phyloP scores from a whole-genome alignment of 1,140 invertebrate species.

The Drosophila pruinosa region DNA sequence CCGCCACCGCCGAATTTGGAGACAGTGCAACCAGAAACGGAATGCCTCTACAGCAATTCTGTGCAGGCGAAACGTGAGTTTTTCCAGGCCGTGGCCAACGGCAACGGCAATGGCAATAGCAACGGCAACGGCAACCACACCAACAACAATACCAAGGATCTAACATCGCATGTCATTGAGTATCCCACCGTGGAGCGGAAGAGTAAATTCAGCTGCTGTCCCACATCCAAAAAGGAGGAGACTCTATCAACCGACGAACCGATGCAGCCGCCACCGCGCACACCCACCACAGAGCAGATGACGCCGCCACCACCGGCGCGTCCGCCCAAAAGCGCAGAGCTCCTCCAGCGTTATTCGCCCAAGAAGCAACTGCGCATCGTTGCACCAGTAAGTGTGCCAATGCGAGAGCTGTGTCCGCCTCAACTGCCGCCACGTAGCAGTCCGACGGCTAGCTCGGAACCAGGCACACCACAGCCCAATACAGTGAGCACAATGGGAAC shows the following conservation, averaged over 20 bases:
- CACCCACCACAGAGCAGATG: slow-evolving; percentile 83
- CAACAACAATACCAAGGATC: slow-evolving; percentile 15
- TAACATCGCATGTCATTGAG: slow-evolving; percentile 84
- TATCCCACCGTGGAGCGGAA: slow-evolving; percentile 87
- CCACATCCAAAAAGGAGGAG: slow-evolving; percentile 84
- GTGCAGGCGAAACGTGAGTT: slow-evolving; percentile 68
- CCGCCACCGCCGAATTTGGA: slow-evolving; percentile 88
- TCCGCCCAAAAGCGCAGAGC: slow-evolving; percentile 85
- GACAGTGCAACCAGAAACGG: slow-evolving; percentile 53
- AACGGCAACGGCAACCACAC: neutral
- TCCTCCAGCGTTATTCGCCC: slow-evolving; percentile 77
- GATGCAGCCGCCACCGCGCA: slow-evolving; percentile 84
- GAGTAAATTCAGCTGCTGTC: slow-evolving; percentile 87
- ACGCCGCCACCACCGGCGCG: slow-evolving; percentile 83
- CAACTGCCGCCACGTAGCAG: slow-evolving; percentile 83
- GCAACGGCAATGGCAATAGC: slow-evolving; percentile 14
- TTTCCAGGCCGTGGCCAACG: slow-evolving; percentile 65
- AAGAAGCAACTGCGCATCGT: slow-evolving; percentile 75
- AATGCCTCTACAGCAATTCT: slow-evolving; percentile 77
- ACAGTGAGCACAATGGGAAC: neutral
- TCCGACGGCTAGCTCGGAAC: slow-evolving; percentile 49
- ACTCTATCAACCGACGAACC: neutral
- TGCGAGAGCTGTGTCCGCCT: slow-evolving; percentile 83
- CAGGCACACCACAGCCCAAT: slow-evolving; percentile 8
- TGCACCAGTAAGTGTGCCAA: slow-evolving; percentile 26